Conservation (phyloP, 2,797 vertebrate species). For the Amblyraja radiata region DNA sequence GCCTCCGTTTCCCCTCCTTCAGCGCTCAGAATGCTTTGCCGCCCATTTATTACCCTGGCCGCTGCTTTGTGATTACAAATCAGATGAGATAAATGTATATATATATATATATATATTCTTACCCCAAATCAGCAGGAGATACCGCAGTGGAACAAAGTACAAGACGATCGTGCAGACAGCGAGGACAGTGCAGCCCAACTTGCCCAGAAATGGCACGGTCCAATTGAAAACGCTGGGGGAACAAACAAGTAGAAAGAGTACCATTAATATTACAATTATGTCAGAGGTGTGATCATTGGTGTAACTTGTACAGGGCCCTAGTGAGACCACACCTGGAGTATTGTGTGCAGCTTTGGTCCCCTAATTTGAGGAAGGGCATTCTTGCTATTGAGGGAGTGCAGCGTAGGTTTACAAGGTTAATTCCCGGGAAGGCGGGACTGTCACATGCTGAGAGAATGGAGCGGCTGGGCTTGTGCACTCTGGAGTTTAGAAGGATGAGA, state of each 20-base stretch:
- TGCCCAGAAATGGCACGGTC: constrained; percentile 84
- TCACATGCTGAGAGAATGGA: too few relatives aligned
- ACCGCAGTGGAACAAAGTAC: constrained; percentile 81
- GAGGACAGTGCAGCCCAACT: constrained; percentile 73
- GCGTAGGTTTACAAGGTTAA: too few relatives aligned
- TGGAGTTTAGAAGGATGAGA: too few relatives aligned
- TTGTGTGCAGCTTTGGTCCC: too few relatives aligned
- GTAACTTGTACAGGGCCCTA: too few relatives aligned
- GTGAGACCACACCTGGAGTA: too few relatives aligned
- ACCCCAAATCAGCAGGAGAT: constrained; percentile 92
- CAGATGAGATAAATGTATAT: background rate
- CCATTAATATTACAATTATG: constrained; percentile 34
- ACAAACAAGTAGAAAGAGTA: constrained; percentile 41
- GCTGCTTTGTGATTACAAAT: background rate
- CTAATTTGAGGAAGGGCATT: too few relatives aligned
- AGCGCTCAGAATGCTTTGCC: background rate
- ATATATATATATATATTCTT: constrained; percentile 54
- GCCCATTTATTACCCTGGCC: too few relatives aligned
- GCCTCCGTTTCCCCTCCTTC: background rate
- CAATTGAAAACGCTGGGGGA: constrained; percentile 83
- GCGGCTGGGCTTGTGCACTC: too few relatives aligned
- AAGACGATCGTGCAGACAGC: constrained; percentile 58
- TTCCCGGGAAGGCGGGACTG: too few relatives aligned
- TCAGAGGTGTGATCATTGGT: background rate
- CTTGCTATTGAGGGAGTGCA: too few relatives aligned